Base-by-base conservation (phyloP, 2,888 invertebrate species). In the Drosophila siamana region DNA sequence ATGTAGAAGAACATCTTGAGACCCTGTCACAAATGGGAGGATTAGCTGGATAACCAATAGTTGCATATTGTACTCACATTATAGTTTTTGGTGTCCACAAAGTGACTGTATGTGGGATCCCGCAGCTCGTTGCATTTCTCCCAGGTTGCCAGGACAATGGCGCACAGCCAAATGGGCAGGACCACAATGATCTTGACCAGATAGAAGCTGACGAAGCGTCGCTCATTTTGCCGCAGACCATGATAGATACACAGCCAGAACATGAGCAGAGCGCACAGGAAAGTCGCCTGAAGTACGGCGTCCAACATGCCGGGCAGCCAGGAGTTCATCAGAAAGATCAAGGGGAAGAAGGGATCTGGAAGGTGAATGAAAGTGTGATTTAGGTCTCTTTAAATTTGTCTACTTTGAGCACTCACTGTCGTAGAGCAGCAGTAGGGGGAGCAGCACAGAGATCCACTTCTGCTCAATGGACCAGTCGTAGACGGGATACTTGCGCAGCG, bases 401-500 rank as follows among this genome's bases (percentile, higher is more conserved):
- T 6, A 78, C 95, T 28, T 19, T 11, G 1, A 1, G 2, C 6
- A 78, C 95, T 94, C 93, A 98, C 98, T 98, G 92, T 99, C 96
- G 90, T 98, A 98, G 15, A 98, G 94, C 75, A 99, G 93, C 9
- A 99, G 93, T 22, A 98, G 93, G 0, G 98, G 98, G 79, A 99
- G 93, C 57, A 99, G 93, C 38, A 97, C 93, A 0, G 97, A 96
- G 92, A 98, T 95, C 99, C 99, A 99, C 92, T 97, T 98, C 91
- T 99, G 99, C 92, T 99, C 99, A 86, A 98, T 97, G 52, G 98
- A 98, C 99, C 98, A 99, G 92, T 98, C 98, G 81, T 95, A 94
- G 43, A 97, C 93, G 0, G 96, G 95, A 92, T 97, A 99, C 90
- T 96, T 97, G 79, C 97, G 94, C 77, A 99, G 93, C 0, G 96